Conservation (phyloP, 2,113 vertebrate species). For the Brachionichthys hirsutus region DNA sequence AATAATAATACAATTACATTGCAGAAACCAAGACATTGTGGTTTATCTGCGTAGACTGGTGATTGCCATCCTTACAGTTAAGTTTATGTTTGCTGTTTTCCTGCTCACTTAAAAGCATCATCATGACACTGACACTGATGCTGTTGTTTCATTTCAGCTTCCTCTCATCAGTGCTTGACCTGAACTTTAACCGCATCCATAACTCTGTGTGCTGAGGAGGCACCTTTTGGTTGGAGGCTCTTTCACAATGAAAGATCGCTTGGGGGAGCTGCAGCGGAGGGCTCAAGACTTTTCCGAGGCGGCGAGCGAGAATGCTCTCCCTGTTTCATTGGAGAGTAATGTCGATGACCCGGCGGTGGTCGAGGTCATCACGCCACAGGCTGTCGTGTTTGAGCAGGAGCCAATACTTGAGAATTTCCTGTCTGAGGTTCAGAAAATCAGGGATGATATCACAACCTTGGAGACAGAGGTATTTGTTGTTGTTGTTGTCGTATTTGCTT, state of each 20-base stretch:
- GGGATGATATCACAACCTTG: constrained; percentile 82
- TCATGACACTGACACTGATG: background rate
- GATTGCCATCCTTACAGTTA: no score
- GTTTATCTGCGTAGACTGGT: no score
- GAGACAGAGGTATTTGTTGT: constrained; percentile 76
- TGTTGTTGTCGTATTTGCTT: background rate
- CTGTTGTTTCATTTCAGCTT: constrained; percentile 2
- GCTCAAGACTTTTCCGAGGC: constrained; percentile 75
- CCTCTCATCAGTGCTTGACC: constrained; percentile 1
- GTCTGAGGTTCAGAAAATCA: constrained; percentile 83
- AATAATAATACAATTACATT: no score
- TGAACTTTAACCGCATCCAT: background rate
- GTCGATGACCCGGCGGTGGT: constrained; percentile 54
- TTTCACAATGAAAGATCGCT: constrained; percentile 85
- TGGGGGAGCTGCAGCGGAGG: constrained; percentile 85
- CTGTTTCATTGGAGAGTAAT: constrained; percentile 67
- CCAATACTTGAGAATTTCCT: constrained; percentile 86
- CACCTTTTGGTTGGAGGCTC: background rate
- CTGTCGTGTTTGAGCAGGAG: constrained; percentile 89
- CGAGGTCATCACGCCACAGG: constrained; percentile 73
- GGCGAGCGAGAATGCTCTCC: constrained; percentile 38
- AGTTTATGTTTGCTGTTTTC: no score
- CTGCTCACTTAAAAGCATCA: no score
- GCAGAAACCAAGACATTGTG: no score
- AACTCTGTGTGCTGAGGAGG: constrained; percentile 8